These are phyloP conservation scores for Andricus grossulariae DNA, from an alignment of 1,140 invertebrate species.

Conservation along the genomic window DNA sequence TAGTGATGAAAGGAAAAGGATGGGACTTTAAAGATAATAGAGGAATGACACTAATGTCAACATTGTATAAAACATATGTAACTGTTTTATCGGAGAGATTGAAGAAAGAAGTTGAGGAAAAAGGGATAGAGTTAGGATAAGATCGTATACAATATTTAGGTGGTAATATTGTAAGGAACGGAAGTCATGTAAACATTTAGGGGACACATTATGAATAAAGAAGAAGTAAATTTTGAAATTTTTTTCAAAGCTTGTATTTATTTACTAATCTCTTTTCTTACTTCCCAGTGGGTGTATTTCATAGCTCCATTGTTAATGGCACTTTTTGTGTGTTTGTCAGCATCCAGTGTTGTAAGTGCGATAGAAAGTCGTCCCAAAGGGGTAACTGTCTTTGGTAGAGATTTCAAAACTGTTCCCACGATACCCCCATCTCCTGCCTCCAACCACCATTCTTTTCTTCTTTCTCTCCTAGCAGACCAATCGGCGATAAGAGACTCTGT, in stretches of 20 bases:
- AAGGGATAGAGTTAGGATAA: too few species aligned
- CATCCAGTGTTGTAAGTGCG: slow-evolving; percentile 55
- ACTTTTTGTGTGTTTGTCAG: slow-evolving; percentile 44
- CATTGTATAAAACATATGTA: too few species aligned
- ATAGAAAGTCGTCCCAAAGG: slow-evolving; percentile 57
- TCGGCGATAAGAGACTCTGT: slow-evolving; percentile 58
- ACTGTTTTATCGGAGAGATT: too few species aligned
- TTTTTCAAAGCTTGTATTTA: background rate
- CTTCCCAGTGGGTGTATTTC: slow-evolving; percentile 63
- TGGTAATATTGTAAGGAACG: too few species aligned
- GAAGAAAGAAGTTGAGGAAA: too few species aligned
- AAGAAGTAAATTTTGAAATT: too few species aligned
- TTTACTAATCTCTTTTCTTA: slow-evolving; percentile 35
- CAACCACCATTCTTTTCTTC: slow-evolving; percentile 57
- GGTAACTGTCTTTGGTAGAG: slow-evolving; percentile 54
- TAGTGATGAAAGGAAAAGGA: too few species aligned
- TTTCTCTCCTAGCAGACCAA: slow-evolving; percentile 57
- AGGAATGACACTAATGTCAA: too few species aligned
- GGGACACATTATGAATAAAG: too few species aligned
- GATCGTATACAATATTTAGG: too few species aligned
- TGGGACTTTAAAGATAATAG: too few species aligned
- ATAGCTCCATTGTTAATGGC: slow-evolving; percentile 44
- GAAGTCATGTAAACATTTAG: too few species aligned
- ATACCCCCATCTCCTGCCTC: slow-evolving; percentile 52
- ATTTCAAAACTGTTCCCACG: slow-evolving; percentile 49